A percentile compares a stretch with the other conserved stretches of the same genome.
These are phyloP conservation scores for Mesocentrotus franciscanus DNA, from an alignment of 53 echinoderm and acorn worm species.

Conservation along the genomic window DNA sequence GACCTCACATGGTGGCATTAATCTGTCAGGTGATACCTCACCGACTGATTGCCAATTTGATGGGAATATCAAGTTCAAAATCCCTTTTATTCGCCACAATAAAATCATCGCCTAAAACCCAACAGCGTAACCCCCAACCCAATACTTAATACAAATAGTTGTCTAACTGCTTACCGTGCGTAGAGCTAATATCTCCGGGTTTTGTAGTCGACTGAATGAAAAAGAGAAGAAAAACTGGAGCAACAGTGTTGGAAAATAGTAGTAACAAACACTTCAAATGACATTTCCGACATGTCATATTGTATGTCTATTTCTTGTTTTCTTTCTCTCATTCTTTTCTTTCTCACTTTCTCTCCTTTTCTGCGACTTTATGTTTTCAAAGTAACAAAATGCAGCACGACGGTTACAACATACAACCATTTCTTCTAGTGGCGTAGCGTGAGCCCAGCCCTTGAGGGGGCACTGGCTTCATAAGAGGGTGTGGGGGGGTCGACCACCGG, in stretches of 20 bases:
- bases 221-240: conserved; percentile 21
- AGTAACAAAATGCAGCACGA: neutral
- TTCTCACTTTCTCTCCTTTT: neutral
- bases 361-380: neutral
- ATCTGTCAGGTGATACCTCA: conserved; percentile 53
- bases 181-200: conserved; percentile 41
- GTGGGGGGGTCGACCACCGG: neutral
- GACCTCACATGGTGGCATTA: conserved; percentile 32
- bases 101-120: conserved; percentile 42
- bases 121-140: conserved; percentile 5
- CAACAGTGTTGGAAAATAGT: neutral
- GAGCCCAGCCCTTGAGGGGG: no score
- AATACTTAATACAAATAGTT: conserved; percentile 65
- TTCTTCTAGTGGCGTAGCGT: neutral
- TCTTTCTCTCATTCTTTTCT: neutral
- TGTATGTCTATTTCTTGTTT: neutral
- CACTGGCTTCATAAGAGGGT: neutral
- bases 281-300: conserved; percentile 35
- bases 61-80: conserved; percentile 55
- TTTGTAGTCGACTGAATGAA: neutral
- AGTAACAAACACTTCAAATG: conserved; percentile 40
- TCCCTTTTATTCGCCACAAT: conserved; percentile 37
- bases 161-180: conserved; percentile 46
- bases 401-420: neutral
- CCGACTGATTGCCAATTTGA: conserved; percentile 56